Evolutionary conservation across 2,797 vertebrate genomes (phyloP).

Genomic region (Decapterus maruadsi): DNA sequence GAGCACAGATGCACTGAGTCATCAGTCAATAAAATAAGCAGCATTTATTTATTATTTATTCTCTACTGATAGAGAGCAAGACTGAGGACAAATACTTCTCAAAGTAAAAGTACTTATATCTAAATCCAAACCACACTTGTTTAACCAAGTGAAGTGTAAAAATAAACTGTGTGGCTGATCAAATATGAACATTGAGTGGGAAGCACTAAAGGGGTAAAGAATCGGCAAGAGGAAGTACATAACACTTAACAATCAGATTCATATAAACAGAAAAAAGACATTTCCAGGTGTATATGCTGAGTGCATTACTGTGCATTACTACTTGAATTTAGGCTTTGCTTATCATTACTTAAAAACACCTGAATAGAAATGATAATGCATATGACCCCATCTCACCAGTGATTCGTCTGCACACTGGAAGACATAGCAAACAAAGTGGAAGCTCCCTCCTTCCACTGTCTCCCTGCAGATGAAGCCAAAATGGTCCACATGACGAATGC

Average conservation of each 20-base stretch:
- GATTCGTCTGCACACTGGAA: slow-evolving; percentile 96
- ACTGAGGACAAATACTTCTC: neutral
- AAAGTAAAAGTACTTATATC: neutral
- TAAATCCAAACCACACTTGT: slow-evolving; percentile 17
- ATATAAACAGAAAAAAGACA: neutral
- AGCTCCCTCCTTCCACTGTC: slow-evolving; percentile 89
- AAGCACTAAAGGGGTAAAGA: neutral
- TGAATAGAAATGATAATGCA: neutral
- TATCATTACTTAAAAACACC: neutral
- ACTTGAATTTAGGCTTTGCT: neutral
- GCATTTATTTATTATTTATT: slow-evolving; percentile 13
- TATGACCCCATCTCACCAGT: slow-evolving; percentile 87
- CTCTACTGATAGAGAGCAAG: slow-evolving; percentile 14
- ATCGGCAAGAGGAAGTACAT: neutral
- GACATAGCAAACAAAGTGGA: slow-evolving; percentile 96
- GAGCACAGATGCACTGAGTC: slow-evolving; percentile 26
- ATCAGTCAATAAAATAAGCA: slow-evolving; percentile 10
- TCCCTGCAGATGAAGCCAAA: slow-evolving; percentile 99
- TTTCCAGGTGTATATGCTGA: neutral
- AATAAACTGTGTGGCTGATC: slow-evolving; percentile 17
- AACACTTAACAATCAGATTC: neutral
- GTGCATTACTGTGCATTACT: neutral
- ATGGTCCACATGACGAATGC: slow-evolving; percentile 97
- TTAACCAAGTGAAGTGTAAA: neutral
- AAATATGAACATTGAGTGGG: slow-evolving; percentile 6